These are phyloP conservation scores for Pyrgilauda ruficollis DNA, from an alignment of 2,113 vertebrate genomes.

Conservation along the genomic window DNA sequence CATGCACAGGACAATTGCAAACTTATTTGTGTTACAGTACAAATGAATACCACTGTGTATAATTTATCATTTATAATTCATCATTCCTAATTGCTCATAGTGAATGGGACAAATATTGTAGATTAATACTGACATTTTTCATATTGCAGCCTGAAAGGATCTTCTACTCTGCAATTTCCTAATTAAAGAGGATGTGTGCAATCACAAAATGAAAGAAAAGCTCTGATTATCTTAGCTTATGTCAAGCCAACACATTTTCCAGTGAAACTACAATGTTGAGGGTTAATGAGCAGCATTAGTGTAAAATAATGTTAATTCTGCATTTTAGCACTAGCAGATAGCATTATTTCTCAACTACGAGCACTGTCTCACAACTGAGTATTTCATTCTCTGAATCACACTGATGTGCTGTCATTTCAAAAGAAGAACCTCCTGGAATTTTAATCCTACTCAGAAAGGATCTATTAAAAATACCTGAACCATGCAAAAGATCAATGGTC, in stretches of 20 bases:
- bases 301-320: background rate
- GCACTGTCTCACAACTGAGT: background rate
- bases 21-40: background rate
- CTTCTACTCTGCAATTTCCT: conserved; percentile 29
- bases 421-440: background rate
- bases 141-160: conserved; percentile 31
- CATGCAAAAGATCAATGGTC: background rate
- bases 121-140: conserved; percentile 39
- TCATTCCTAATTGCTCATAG: background rate
- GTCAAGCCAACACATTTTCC: conserved; percentile 6
- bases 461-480: background rate
- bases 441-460: background rate
- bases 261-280: background rate
- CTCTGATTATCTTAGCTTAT: conserved; percentile 21
- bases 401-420: background rate
- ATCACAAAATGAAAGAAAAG: conserved; percentile 35
- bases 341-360: background rate
- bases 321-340: background rate
- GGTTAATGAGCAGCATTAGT: background rate
- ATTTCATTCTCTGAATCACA: background rate
- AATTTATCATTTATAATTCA: conserved; percentile 52
- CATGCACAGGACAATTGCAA: rapidly evolving
- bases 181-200: conserved; percentile 45
- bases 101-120: conserved; percentile 37
- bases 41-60: background rate